These are phyloP conservation scores for Eristalinus sepulchralis DNA, from an alignment of 2,888 invertebrate genomes.

Conservation along the genomic window DNA sequence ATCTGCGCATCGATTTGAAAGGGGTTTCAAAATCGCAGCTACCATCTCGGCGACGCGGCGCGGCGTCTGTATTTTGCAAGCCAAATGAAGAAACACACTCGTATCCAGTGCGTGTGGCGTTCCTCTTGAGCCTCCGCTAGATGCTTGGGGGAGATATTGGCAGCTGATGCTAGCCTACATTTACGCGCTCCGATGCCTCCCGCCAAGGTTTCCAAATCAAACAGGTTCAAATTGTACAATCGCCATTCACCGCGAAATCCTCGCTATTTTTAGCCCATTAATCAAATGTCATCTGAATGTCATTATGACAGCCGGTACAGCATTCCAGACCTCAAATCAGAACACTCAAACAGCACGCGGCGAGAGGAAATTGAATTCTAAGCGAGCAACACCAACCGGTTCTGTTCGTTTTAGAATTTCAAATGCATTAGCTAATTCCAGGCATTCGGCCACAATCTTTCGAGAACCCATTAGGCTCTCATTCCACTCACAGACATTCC, in stretches of 20 bases:
- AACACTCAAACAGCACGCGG: too few relatives aligned
- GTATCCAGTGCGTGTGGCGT: not conserved
- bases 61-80: not conserved
- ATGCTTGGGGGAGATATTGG: not conserved
- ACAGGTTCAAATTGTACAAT: not conserved
- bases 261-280: not conserved
- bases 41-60: not conserved
- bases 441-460: not conserved
- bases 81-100: not conserved
- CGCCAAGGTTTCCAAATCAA: not conserved
- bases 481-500: not conserved
- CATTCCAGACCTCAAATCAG: not conserved
- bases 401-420: not conserved
- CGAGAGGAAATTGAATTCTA: not conserved
- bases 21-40: not conserved
- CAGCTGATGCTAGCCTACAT: not conserved
- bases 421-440: not conserved
- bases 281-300: not conserved
- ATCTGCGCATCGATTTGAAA: not conserved
- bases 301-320: not conserved
- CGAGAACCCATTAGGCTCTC: conserved; percentile 19
- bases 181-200: not conserved
- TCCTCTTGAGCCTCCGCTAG: not conserved
- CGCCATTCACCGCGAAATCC: not conserved
- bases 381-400: not conserved